A percentile compares a stretch with the other conserved stretches of the same genome.
Evolutionary conservation across 2,113 vertebrate genomes (phyloP).

Genomic region (Motacilla tschutschensis): DNA sequence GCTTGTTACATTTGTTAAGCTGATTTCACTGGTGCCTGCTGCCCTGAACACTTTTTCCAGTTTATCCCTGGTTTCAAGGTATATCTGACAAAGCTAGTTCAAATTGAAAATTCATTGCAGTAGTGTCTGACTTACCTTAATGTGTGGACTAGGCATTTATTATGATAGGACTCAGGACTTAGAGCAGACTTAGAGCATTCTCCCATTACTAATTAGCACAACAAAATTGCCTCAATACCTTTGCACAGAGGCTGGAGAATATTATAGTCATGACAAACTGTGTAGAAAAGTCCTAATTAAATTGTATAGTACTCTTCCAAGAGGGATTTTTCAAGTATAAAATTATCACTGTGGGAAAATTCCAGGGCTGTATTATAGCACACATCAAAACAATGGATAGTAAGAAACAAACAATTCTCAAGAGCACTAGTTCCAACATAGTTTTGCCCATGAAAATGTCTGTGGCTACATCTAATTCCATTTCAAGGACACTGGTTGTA

Average conservation of each 20-base stretch:
- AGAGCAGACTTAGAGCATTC: background rate
- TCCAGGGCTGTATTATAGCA: background rate
- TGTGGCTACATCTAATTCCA: background rate
- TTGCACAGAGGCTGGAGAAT: background rate
- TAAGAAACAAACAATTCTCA: background rate
- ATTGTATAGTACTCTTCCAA: background rate
- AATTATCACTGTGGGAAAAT: background rate
- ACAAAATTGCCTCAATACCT: background rate
- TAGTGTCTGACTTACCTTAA: background rate
- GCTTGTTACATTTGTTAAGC: background rate
- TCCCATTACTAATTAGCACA: constrained; percentile 13
- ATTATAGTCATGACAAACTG: background rate
- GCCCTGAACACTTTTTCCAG: background rate
- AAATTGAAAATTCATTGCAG: background rate
- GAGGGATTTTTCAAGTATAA: background rate
- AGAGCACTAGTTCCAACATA: background rate
- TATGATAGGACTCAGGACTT: background rate
- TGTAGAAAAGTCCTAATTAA: constrained; percentile 5
- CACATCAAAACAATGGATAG: background rate
- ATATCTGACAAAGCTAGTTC: background rate
- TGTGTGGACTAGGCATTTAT: background rate
- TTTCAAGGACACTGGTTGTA: background rate
- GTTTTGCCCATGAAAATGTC: background rate
- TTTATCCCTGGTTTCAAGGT: background rate
- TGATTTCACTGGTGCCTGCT: background rate